Evolutionary conservation across 2,797 vertebrate genomes (phyloP), one percentile per base, ranked within the genome.

Genomic region (Choloepus didactylus): DNA sequence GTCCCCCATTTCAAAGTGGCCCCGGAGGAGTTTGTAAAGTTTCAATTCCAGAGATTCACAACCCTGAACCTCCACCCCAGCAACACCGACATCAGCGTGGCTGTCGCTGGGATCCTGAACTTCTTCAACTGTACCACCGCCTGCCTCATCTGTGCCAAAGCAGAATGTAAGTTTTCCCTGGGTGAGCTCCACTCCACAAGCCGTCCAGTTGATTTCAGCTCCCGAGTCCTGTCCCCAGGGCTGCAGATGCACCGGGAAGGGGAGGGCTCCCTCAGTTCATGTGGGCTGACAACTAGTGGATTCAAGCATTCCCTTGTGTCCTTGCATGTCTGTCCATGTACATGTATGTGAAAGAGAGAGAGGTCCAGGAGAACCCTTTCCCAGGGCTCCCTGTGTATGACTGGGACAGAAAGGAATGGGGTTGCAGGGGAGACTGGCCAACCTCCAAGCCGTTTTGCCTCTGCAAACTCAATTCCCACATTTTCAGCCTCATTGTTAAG

Each of bases 1-100:
- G 99, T 99, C n/a, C 99, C 99, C 91, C 99, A 99, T 89, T 99
- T 99, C 97, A 99, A 99, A 98, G 99, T 99, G 97, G 99, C 99
- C 81, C 99, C 99, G 0, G 99, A 99, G 97, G 99, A 99, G 97
- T 99, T 99, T 93, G 98, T 99, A 97, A 99, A 99, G 98, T 99
- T 99, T 72, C 99, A 99, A 98, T 99, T 99, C 94, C 99, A 99
- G 91, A 99, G 99, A n/a, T 99, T 99, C 98, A 99, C 99, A 96
- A 99, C 99, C 46, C 98, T 99, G 98, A 99, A 99, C 98, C 98
- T 99, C 97, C 99, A 99, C 92, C 99, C 99, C 91, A 99, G 99
- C 97, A 99, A 99, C 98, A 99, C 99, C 0, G 99, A 99, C 97
- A 99, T 99, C 98, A 99, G 99, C 73, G 98, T 99, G 97, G 99